Evolutionary conservation across 2,797 vertebrate species (phyloP).

Genomic region (Clarias pachynema): DNA sequence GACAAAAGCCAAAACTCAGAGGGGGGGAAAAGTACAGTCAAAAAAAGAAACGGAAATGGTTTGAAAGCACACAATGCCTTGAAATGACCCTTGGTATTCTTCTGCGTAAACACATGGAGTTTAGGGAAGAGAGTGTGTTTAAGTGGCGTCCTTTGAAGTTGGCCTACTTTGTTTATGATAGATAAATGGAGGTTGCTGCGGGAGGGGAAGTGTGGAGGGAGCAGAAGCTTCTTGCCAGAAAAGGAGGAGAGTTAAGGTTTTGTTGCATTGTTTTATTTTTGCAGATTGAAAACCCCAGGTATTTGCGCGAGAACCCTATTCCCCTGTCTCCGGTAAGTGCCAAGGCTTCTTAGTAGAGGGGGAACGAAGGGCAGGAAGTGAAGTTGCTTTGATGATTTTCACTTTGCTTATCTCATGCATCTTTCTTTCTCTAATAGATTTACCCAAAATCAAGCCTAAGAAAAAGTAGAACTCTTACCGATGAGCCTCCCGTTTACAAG

Average conservation of each 20-base stretch:
- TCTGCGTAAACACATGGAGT: slow-evolving; percentile 70
- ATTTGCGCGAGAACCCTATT: slow-evolving; percentile 84
- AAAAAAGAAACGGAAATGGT: slow-evolving; percentile 47
- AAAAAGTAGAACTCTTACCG: slow-evolving; percentile 68
- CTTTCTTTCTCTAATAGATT: slow-evolving; percentile 69
- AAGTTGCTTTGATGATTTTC: slow-evolving; percentile 23
- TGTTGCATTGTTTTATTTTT: slow-evolving; percentile 63
- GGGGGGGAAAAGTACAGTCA: slow-evolving; percentile 11
- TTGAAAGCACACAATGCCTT: slow-evolving; percentile 59
- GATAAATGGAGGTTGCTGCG: slow-evolving; percentile 59
- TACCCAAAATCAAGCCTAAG: slow-evolving; percentile 72
- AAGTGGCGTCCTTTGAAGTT: slow-evolving; percentile 70
- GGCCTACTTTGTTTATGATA: slow-evolving; percentile 72
- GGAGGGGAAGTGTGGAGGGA: slow-evolving; percentile 50
- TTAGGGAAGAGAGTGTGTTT: slow-evolving; percentile 66
- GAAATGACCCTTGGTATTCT: slow-evolving; percentile 63
- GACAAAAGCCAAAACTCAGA: slow-evolving; percentile 62
- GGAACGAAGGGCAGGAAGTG: background rate
- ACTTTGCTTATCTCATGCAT: background rate
- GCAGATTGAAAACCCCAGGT: slow-evolving; percentile 92
- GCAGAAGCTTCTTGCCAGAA: slow-evolving; percentile 30
- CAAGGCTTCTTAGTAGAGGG: background rate
- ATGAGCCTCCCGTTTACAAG: slow-evolving; percentile 66
- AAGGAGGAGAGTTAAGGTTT: slow-evolving; percentile 34
- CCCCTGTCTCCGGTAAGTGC: slow-evolving; percentile 84